Percentiles rank a stretch among this genome's conserved stretches.
phyloP scores from a whole-genome alignment of 2,113 vertebrate genomes.

The Oceanites oceanicus region DNA sequence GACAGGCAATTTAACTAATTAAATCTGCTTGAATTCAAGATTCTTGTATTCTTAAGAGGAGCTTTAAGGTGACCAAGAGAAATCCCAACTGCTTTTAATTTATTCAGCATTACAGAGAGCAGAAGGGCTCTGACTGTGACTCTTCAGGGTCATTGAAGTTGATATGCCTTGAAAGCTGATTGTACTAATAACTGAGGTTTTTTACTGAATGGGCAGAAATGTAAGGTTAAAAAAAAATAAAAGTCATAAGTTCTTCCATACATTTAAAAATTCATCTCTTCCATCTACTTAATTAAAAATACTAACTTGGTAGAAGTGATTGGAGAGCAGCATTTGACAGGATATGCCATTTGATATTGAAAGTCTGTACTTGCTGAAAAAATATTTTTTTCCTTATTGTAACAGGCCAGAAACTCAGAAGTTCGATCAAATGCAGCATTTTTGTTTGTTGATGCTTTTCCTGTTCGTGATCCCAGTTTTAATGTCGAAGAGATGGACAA shows the following conservation, averaged over 20 bases:
- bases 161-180: neutral
- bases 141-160: neutral
- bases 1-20: neutral
- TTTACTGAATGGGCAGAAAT: neutral
- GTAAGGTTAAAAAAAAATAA: neutral
- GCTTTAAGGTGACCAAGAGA: neutral
- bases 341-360: neutral
- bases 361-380: neutral
- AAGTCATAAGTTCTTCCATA: neutral
- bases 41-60: neutral
- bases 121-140: neutral
- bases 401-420: slow-evolving; percentile 87
- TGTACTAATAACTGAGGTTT: neutral
- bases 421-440: slow-evolving; percentile 91
- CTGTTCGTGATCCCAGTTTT: slow-evolving; percentile 84
- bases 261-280: neutral
- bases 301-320: neutral
- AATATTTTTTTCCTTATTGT: neutral
- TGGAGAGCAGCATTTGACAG: neutral
- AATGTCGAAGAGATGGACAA: slow-evolving; percentile 75
- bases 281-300: neutral
- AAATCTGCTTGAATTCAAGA: neutral
- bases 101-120: neutral
- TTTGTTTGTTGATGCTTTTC: slow-evolving; percentile 92
- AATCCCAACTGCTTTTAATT: neutral